Conservation (phyloP, 2,888 invertebrate genomes). For the Chesias legatella region DNA sequence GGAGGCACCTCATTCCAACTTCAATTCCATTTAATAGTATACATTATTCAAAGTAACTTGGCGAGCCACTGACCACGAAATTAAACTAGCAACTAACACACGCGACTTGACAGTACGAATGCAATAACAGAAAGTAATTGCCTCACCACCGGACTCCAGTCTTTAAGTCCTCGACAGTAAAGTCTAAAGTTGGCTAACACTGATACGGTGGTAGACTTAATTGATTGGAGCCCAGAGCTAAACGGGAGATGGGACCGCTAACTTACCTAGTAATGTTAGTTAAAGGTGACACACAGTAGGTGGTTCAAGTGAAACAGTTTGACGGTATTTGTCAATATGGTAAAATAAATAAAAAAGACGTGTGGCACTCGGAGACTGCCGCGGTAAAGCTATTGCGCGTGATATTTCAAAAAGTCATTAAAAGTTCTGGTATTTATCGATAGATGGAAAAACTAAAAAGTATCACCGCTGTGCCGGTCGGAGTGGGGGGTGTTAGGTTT, state of each 20-base stretch:
- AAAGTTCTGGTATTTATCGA: too few species aligned
- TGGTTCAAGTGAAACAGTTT: too few species aligned
- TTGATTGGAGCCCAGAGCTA: conserved; percentile 34
- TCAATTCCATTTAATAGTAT: too few species aligned
- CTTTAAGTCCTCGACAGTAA: conserved; percentile 6
- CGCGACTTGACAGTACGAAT: conserved; percentile 14
- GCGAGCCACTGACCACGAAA: conserved; percentile 20
- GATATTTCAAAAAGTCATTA: too few species aligned
- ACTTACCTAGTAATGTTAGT: conserved; percentile 30
- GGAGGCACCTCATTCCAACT: too few species aligned
- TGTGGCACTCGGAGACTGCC: too few species aligned
- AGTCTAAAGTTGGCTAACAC: conserved; percentile 9
- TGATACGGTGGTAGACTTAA: conserved; percentile 20
- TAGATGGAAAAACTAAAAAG: too few species aligned
- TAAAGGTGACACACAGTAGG: conserved; percentile 24
- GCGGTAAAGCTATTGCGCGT: too few species aligned
- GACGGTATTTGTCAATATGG: too few species aligned
- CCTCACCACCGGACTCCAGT: background rate
- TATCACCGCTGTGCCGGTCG: too few species aligned
- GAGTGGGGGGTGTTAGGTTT: too few species aligned
- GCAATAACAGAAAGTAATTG: conserved; percentile 11
- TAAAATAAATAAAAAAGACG: too few species aligned
- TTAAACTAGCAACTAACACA: conserved; percentile 17
- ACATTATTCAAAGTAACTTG: conserved; percentile 9
- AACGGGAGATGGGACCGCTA: conserved; percentile 28